Evolutionary conservation across 2,888 invertebrate genomes (phyloP).

Genomic region (Sepiola atlantica): DNA sequence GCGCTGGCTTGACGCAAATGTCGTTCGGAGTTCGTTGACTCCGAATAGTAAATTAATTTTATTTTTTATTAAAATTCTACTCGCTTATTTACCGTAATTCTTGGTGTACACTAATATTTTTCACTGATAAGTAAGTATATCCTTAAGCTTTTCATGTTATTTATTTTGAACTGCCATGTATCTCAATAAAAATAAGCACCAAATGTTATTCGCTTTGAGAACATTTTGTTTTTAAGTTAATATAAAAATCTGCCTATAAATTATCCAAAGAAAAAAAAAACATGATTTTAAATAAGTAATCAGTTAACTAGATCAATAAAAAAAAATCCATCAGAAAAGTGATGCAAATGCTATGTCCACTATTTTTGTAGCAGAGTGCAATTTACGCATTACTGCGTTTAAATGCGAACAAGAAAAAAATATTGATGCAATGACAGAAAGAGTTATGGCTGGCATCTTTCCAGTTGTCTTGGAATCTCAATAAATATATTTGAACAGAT

Average conservation of each 20-base stretch:
- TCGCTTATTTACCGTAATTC: too few relatives aligned
- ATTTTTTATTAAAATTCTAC: too few relatives aligned
- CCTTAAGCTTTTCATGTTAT: too few relatives aligned
- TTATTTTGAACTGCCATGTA: too few relatives aligned
- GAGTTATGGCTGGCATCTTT: neutral
- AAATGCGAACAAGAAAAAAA: neutral
- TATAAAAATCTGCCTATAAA: neutral
- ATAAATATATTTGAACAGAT: neutral
- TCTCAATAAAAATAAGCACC: too few relatives aligned
- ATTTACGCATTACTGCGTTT: constrained; percentile 32
- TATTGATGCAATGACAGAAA: neutral
- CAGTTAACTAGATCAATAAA: neutral
- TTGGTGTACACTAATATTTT: too few relatives aligned
- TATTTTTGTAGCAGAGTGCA: constrained; percentile 35
- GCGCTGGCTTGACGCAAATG: too few relatives aligned
- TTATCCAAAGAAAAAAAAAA: neutral
- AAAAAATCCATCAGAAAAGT: neutral
- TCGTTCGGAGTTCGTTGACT: too few relatives aligned
- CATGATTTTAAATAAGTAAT: neutral
- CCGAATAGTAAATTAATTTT: too few relatives aligned
- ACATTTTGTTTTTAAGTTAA: too few relatives aligned
- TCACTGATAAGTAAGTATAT: too few relatives aligned
- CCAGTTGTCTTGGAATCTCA: neutral
- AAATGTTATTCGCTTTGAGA: too few relatives aligned
- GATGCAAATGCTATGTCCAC: neutral